These are phyloP conservation scores for Danio tinwini DNA, from an alignment of 2,797 vertebrate genomes.

Conservation along the genomic window DNA sequence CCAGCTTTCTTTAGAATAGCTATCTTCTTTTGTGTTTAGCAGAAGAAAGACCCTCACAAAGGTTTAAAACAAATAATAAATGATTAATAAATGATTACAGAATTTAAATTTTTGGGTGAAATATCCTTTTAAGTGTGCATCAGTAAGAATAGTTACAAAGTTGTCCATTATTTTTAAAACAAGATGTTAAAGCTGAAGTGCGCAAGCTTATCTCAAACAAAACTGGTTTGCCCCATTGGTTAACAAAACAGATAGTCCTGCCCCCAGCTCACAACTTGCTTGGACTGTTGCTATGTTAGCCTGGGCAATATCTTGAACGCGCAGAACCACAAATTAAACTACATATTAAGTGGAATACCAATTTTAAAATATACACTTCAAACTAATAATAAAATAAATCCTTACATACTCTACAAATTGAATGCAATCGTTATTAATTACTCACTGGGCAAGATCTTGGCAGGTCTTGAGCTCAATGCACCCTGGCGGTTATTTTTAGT, in stretches of 20 bases:
- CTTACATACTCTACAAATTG: constrained; percentile 57
- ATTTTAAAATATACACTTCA: no score
- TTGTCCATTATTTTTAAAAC: background rate
- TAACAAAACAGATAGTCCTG: background rate
- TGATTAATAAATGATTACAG: no score
- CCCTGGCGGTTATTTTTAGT: constrained; percentile 57
- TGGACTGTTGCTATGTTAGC: background rate
- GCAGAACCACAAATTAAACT: constrained; percentile 2
- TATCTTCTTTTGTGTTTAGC: no score
- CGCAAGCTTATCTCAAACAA: background rate
- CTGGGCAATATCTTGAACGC: background rate
- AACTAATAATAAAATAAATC: background rate
- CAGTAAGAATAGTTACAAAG: background rate
- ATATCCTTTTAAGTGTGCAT: background rate
- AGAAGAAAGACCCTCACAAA: no score
- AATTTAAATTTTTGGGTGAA: no score
- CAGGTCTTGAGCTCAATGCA: constrained; percentile 38
- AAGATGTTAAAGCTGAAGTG: background rate
- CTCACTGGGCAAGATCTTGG: constrained; percentile 58
- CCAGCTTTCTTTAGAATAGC: background rate
- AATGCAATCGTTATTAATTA: constrained; percentile 58
- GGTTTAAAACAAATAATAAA: no score
- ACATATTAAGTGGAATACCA: background rate
- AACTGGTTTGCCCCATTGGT: background rate
- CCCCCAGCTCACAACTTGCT: background rate